phyloP scores from a whole-genome alignment of 2,797 vertebrate genomes.

The Scomberomorus guttatus region DNA sequence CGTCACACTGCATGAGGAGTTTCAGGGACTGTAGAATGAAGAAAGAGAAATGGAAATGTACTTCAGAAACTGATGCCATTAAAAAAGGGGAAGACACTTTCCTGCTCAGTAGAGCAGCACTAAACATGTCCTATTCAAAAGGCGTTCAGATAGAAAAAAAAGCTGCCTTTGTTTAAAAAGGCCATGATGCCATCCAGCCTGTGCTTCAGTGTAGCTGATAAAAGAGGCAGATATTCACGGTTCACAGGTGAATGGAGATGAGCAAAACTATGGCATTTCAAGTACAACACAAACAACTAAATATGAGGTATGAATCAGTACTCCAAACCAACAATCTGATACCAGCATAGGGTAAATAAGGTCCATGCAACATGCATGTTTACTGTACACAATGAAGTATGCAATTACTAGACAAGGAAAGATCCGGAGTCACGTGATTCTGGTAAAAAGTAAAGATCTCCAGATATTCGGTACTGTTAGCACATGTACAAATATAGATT shows the following conservation, averaged over 20 bases:
- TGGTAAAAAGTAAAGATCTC: slow-evolving; percentile 31
- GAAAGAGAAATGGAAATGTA: slow-evolving; percentile 24
- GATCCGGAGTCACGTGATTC: slow-evolving; percentile 13
- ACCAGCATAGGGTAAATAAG: slow-evolving; percentile 51
- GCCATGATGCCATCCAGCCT: slow-evolving; percentile 14
- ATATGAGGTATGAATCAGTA: slow-evolving; percentile 58
- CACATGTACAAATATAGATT: slow-evolving; percentile 44
- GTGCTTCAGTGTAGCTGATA: slow-evolving; percentile 31
- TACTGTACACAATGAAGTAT: slow-evolving; percentile 34
- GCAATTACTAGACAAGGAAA: slow-evolving; percentile 24
- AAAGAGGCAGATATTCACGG: slow-evolving; percentile 28
- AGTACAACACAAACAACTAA: slow-evolving; percentile 48
- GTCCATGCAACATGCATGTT: slow-evolving; percentile 75
- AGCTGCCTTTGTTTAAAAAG: slow-evolving; percentile 15
- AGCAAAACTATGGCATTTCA: slow-evolving; percentile 42
- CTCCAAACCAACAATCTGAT: slow-evolving; percentile 35
- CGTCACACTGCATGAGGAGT: neutral
- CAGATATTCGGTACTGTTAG: slow-evolving; percentile 25
- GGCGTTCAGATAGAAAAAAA: neutral
- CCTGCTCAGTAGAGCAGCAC: slow-evolving; percentile 4
- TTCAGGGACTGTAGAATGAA: neutral
- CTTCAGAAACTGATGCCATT: neutral
- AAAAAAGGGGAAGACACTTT: slow-evolving; percentile 16
- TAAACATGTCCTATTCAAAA: neutral
- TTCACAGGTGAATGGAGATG: slow-evolving; percentile 27